Evolutionary conservation across 1,140 invertebrate species (phyloP).

Genomic region (Drosophila persimilis): DNA sequence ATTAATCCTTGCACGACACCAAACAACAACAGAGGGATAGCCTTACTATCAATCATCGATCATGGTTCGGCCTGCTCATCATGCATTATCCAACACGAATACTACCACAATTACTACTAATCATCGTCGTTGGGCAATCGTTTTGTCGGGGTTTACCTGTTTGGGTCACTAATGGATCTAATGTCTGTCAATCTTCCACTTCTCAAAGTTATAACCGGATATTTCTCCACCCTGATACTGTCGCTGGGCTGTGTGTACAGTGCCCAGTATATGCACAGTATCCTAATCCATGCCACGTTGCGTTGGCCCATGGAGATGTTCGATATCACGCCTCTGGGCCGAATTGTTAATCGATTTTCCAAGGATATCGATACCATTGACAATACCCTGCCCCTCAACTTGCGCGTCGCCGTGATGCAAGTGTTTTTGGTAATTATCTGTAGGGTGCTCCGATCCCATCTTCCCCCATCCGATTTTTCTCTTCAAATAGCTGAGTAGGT

Average conservation of each 20-base stretch:
- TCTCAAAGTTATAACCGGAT: slow-evolving; percentile 74
- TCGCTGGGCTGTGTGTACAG: slow-evolving; percentile 81
- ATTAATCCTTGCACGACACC: slow-evolving; percentile 19
- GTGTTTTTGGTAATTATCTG: slow-evolving; percentile 78
- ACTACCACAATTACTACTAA: background rate
- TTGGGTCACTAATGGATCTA: slow-evolving; percentile 22
- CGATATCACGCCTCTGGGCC: slow-evolving; percentile 89
- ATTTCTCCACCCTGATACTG: slow-evolving; percentile 71
- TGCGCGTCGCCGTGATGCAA: slow-evolving; percentile 78
- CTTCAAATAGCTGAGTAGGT: slow-evolving; percentile 7
- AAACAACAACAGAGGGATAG: slow-evolving; percentile 1
- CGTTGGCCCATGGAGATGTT: slow-evolving; percentile 90
- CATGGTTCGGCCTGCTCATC: slow-evolving; percentile 20
- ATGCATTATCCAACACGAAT: slow-evolving; percentile 1
- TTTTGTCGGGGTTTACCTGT: slow-evolving; percentile 10
- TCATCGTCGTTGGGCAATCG: slow-evolving; percentile 13
- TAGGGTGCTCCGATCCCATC: background rate
- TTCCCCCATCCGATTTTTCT: background rate
- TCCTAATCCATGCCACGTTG: slow-evolving; percentile 86
- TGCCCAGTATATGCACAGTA: slow-evolving; percentile 84
- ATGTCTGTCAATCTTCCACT: slow-evolving; percentile 14
- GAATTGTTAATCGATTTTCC: slow-evolving; percentile 89
- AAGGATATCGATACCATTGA: slow-evolving; percentile 90
- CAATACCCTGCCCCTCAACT: slow-evolving; percentile 83
- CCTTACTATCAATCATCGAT: slow-evolving; percentile 13